These are phyloP conservation scores for Elysia crispata DNA, from an alignment of 2,888 invertebrate genomes.

Conservation along the genomic window DNA sequence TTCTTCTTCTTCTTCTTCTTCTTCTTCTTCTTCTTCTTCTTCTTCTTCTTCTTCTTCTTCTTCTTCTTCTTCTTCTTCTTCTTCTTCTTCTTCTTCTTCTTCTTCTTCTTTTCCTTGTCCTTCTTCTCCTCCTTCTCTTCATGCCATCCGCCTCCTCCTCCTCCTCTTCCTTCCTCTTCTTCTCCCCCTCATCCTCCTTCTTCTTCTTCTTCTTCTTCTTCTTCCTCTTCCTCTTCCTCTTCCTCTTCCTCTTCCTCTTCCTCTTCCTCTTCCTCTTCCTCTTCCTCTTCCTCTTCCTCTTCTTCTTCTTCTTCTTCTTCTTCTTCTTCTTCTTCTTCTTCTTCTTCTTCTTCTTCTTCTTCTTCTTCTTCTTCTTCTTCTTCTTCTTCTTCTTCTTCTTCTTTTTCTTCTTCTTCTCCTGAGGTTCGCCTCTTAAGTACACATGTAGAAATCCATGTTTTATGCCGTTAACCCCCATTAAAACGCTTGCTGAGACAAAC, in stretches of 20 bases:
- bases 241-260: neutral
- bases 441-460: no score
- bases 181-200: neutral
- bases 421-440: no score
- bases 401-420: neutral
- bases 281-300: neutral
- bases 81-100: slow-evolving; percentile 14
- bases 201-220: slow-evolving; percentile 2
- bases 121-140: neutral
- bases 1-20: slow-evolving; percentile 17
- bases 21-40: slow-evolving; percentile 7
- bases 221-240: slow-evolving; percentile 6
- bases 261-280: neutral
- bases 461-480: no score
- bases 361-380: neutral
- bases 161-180: neutral
- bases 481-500: no score
- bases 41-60: neutral
- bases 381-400: neutral
- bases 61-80: slow-evolving; percentile 12
- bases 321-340: neutral
- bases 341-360: neutral
- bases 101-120: slow-evolving; percentile 11
- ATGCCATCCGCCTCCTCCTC: neutral
- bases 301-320: neutral